Evolutionary conservation across 1,140 invertebrate genomes (phyloP), one percentile per base, ranked within the genome.

Genomic region (Drosophila aff.): DNA sequence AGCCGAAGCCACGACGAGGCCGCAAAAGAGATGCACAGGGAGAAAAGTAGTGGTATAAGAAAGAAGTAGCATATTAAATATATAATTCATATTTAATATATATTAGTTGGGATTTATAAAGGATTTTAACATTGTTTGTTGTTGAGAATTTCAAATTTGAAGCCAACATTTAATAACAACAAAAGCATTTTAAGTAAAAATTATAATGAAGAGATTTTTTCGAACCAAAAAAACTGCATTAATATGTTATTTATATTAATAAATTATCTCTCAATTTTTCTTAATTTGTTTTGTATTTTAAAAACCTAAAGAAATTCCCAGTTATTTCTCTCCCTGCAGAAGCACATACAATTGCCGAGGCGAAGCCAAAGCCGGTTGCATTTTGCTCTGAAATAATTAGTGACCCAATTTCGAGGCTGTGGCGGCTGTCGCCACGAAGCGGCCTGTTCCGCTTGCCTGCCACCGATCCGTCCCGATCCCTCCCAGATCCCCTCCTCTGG

Each of bases 301-400:
- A 16, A 49, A n/a, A 49, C n/a, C n/a, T n/a, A n/a, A n/a, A n/a
- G n/a, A n/a, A 58, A n/a, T n/a, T 16, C 10, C 3, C 1, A 41
- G 2, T 13, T 16, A n/a, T 68, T 68, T 69, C 38, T 68, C 18
- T 57, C 40, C 21, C 49, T 71, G 67, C 64, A 55, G 49, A 47
- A 55, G 66, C 40, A 53, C 40, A 55, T 55, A 55, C 63, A 55
- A 41, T 13, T 52, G 60, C 38, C 18, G 21, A 36, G 49, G 10
- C 62, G 23, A 67, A 62, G 44, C 43, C 62, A 38, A 57, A 76
- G 85, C 86, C 86, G 78, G 78, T 82, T 86, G 86, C 79, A 90
- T 79, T 86, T 86, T 91, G 86, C 85, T 90, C 85, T 90, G 86
- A 91, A 91, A 90, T 91, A 91, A 90, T 90, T 90, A 91, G 86